Conservation (phyloP, 2,888 invertebrate species). For the Synanthedon andrenaeformis region DNA sequence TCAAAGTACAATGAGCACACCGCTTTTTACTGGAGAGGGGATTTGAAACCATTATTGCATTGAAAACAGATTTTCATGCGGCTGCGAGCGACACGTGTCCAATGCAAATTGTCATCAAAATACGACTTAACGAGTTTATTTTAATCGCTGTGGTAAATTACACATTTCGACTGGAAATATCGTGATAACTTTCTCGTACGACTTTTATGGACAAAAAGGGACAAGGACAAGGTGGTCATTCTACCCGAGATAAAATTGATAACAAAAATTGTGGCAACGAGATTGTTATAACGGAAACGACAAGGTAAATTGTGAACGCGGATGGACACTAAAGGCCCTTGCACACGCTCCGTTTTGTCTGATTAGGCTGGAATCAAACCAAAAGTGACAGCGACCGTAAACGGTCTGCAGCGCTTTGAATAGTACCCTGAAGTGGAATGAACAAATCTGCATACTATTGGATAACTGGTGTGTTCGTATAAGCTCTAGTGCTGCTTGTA, state of each 20-base stretch:
- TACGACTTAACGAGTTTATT: slow-evolving; percentile 17
- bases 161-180: slow-evolving; percentile 16
- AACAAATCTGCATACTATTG: too few species aligned
- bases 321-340: slow-evolving; percentile 10
- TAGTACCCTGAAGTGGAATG: too few species aligned
- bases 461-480: too few species aligned
- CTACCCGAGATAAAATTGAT: slow-evolving; percentile 23
- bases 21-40: slow-evolving; percentile 24
- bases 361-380: too few species aligned
- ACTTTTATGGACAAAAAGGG: slow-evolving; percentile 33
- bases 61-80: slow-evolving; percentile 16
- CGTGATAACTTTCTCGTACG: slow-evolving; percentile 26
- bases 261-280: slow-evolving; percentile 3
- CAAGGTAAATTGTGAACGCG: slow-evolving; percentile 15
- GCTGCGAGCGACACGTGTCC: slow-evolving; percentile 35
- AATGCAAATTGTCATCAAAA: slow-evolving; percentile 31
- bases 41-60: slow-evolving; percentile 25
- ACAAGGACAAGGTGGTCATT: slow-evolving; percentile 20
- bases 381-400: too few species aligned
- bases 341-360: too few species aligned
- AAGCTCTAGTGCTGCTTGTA: too few species aligned
- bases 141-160: slow-evolving; percentile 24
- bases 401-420: too few species aligned
- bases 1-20: slow-evolving; percentile 38
- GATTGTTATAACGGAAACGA: slow-evolving; percentile 22